Conservation (phyloP, 2,797 vertebrate species). For the Kryptopterus vitreolus region DNA sequence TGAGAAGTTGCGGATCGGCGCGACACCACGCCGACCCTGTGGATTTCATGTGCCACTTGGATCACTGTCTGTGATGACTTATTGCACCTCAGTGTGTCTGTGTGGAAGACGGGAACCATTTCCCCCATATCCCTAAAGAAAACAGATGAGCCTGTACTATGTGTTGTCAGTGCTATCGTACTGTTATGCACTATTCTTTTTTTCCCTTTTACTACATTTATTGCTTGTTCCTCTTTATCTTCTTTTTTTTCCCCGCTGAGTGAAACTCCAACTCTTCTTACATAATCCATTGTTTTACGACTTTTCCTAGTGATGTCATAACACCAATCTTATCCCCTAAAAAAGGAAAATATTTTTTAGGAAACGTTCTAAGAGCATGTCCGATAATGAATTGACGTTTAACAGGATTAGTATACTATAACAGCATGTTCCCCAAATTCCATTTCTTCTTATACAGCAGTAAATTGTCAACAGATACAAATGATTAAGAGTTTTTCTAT, state of each 20-base stretch:
- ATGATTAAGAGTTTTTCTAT: not conserved
- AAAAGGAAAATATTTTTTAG: not conserved
- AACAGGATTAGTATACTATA: not conserved
- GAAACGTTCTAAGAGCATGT: not conserved
- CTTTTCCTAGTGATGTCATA: not conserved
- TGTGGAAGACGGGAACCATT: slow-evolving; percentile 62
- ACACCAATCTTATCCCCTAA: not conserved
- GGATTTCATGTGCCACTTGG: slow-evolving; percentile 24
- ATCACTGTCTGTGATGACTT: slow-evolving; percentile 28
- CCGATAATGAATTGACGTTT: not conserved
- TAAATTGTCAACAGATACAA: not conserved
- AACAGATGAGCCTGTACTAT: slow-evolving; percentile 57
- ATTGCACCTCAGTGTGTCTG: slow-evolving; percentile 48
- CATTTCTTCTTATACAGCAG: not conserved
- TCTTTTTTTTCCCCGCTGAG: too few relatives aligned
- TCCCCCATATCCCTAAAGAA: slow-evolving; percentile 61
- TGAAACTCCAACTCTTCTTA: not conserved
- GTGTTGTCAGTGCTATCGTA: slow-evolving; percentile 10
- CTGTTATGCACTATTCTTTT: not conserved
- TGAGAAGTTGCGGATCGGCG: slow-evolving; percentile 1
- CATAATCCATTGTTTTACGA: not conserved
- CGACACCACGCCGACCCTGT: slow-evolving; percentile 2
- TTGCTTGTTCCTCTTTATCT: too few relatives aligned
- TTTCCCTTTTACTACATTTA: not conserved
- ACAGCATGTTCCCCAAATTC: not conserved